Evolutionary conservation across 2,113 vertebrate species (phyloP).

Genomic region (Ciconia maguari): DNA sequence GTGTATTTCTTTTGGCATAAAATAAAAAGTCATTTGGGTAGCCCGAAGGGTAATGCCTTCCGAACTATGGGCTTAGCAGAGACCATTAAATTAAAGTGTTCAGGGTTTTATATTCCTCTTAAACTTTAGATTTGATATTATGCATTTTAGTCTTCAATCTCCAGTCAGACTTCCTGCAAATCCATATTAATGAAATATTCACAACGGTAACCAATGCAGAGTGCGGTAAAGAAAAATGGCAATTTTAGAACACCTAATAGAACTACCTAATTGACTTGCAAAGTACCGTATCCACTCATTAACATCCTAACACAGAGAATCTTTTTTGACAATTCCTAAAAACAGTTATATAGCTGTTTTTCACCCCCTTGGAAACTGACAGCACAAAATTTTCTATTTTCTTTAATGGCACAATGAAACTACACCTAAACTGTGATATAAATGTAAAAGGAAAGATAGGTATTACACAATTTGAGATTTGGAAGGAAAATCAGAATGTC

Average conservation of each 20-base stretch:
- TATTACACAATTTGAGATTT: not conserved
- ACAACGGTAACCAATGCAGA: not conserved
- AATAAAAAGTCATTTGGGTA: constrained; percentile 16
- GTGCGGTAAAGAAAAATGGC: constrained; percentile 23
- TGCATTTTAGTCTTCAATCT: constrained; percentile 29
- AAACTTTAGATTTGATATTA: constrained; percentile 9
- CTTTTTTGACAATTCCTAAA: not conserved
- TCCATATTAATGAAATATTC: constrained; percentile 46
- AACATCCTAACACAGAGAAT: not conserved
- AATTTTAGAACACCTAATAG: constrained; percentile 23
- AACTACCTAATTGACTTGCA: constrained; percentile 24
- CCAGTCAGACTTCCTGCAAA: constrained; percentile 45
- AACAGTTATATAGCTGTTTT: not conserved
- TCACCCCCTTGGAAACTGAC: not conserved
- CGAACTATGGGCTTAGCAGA: not conserved
- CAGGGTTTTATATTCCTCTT: constrained; percentile 42
- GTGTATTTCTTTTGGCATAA: not conserved
- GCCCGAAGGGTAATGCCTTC: constrained; percentile 17
- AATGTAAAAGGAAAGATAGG: not conserved
- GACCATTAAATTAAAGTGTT: constrained; percentile 51
- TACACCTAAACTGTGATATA: not conserved
- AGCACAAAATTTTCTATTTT: not conserved
- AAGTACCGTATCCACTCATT: not conserved
- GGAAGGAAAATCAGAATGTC: constrained; percentile 32
- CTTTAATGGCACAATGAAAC: not conserved